Percentiles rank a stretch among this genome's conserved stretches.
Evolutionary conservation across 1,140 invertebrate species (phyloP).

Genomic region (Heliothis virescens): DNA sequence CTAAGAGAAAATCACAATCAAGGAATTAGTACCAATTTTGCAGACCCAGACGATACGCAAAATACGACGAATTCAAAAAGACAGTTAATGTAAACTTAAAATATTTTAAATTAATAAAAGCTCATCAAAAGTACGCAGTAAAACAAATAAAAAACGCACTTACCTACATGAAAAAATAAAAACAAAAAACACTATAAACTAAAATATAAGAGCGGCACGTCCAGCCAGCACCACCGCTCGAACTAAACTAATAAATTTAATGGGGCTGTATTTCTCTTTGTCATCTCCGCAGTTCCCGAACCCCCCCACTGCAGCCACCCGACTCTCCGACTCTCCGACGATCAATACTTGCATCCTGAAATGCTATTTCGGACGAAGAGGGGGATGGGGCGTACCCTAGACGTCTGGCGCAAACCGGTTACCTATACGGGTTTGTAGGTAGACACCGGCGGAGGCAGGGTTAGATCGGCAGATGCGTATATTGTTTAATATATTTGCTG

Average conservation of each 20-base stretch:
- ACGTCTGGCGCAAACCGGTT: conserved; percentile 33
- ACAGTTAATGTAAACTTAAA: no score
- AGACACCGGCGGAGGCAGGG: conserved; percentile 1
- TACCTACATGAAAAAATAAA: background rate
- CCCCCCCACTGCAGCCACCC: background rate
- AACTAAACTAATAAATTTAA: conserved; percentile 14
- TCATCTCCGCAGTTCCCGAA: conserved; percentile 1
- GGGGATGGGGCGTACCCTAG: conserved; percentile 23
- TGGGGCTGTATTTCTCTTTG: conserved; percentile 6
- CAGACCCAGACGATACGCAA: no score
- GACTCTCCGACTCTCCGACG: background rate
- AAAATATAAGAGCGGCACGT: background rate
- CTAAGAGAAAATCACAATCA: no score
- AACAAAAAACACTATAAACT: background rate
- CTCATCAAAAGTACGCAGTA: no score
- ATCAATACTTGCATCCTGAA: conserved; percentile 34
- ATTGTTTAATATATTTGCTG: conserved; percentile 32
- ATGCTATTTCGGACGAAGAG: conserved; percentile 13
- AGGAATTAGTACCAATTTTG: no score
- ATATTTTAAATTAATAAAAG: no score
- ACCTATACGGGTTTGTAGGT: conserved; percentile 25
- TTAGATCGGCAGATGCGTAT: conserved; percentile 8
- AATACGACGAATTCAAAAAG: no score
- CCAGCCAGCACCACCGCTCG: conserved; percentile 13
- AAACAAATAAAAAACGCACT: background rate